phyloP scores from a whole-genome alignment of 2,113 vertebrate genomes.

The Gracilinanus agilis region DNA sequence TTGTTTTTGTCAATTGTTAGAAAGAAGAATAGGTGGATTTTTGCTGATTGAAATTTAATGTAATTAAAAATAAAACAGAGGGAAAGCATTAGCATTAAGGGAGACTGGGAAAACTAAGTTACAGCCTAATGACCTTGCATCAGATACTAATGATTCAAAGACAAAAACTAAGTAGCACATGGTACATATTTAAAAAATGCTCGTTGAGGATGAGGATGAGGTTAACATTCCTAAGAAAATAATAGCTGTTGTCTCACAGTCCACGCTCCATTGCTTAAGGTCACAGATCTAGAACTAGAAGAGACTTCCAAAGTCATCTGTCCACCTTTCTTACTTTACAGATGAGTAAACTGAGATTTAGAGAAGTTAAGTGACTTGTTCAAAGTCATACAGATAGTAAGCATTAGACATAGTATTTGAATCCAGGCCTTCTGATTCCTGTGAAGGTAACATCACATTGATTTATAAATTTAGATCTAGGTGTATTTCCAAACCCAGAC shows the following conservation, averaged over 20 bases:
- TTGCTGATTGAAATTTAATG: neutral
- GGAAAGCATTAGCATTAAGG: neutral
- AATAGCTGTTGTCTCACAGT: too few species aligned
- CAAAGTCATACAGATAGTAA: neutral
- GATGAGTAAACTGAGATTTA: neutral
- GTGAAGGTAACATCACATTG: too few species aligned
- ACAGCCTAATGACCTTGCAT: neutral
- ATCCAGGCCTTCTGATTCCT: neutral
- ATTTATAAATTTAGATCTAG: too few species aligned
- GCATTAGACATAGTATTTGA: neutral
- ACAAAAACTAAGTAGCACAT: too few species aligned
- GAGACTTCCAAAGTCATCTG: too few species aligned
- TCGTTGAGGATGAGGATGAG: too few species aligned
- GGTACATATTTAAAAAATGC: too few species aligned
- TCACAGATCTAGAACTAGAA: too few species aligned
- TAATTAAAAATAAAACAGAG: neutral
- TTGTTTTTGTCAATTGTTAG: too few species aligned
- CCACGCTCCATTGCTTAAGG: too few species aligned
- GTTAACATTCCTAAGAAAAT: too few species aligned
- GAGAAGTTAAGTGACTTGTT: neutral
- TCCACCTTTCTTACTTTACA: neutral
- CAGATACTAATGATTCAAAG: neutral
- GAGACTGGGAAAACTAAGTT: neutral
- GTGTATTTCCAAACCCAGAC: too few species aligned
- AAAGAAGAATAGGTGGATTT: neutral